These are phyloP conservation scores for Zaprionus ornatus DNA, from an alignment of 1,140 invertebrate genomes.

Conservation along the genomic window DNA sequence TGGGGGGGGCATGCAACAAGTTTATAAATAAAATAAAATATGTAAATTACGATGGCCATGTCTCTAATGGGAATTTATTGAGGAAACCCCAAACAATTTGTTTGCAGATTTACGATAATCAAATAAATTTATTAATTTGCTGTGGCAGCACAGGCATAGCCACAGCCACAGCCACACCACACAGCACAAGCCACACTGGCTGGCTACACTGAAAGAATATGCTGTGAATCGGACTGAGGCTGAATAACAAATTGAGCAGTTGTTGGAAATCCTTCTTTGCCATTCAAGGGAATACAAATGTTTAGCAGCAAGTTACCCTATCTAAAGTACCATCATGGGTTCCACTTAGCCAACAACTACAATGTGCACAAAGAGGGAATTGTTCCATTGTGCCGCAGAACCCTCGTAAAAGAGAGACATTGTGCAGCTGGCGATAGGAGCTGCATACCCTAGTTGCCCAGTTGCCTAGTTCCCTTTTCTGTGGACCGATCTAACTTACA, in stretches of 20 bases:
- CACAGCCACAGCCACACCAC: no score
- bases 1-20: conserved; percentile 51
- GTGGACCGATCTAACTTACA: conserved; percentile 14
- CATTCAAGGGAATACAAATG: neutral
- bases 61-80: conserved; percentile 52
- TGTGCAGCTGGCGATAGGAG: conserved; percentile 17
- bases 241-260: neutral
- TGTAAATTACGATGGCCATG: conserved; percentile 33
- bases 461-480: neutral
- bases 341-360: conserved; percentile 1
- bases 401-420: conserved; percentile 32
- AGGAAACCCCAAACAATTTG: conserved; percentile 14
- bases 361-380: conserved; percentile 26
- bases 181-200: no score
- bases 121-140: conserved; percentile 1
- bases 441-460: neutral
- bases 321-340: no score
- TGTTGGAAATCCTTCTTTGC: no score
- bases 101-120: conserved; percentile 1
- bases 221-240: neutral
- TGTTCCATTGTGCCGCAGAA: neutral
- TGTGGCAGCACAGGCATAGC: neutral
- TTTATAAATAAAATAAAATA: conserved; percentile 46
- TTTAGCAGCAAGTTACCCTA: neutral
- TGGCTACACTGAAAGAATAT: neutral